A percentile compares a stretch with the other conserved stretches of the same genome.
phyloP scores from a whole-genome alignment of 2,888 invertebrate genomes.

The Odontothrips loti region DNA sequence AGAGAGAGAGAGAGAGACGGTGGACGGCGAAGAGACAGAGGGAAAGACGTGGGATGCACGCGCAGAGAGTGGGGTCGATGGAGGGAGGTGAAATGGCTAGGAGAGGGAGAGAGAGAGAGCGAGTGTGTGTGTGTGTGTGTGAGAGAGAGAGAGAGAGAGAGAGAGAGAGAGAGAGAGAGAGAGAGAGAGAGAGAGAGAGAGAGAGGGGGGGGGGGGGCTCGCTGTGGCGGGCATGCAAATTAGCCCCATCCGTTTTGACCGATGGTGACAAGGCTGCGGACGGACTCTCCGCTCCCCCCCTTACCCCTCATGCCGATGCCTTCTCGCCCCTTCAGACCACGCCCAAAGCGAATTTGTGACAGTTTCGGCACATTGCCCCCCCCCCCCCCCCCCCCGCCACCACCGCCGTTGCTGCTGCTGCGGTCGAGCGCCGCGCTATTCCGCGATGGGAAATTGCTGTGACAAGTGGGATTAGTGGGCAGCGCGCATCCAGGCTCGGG shows the following conservation, averaged over 20 bases:
- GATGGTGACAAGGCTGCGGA: constrained; percentile 13
- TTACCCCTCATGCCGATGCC: background rate
- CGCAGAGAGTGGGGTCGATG: background rate
- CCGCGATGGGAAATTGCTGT: background rate
- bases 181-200: background rate
- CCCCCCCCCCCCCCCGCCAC: background rate
- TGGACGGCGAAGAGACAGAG: background rate
- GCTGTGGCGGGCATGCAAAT: constrained; percentile 9
- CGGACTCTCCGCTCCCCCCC: background rate
- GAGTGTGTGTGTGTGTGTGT: too few relatives aligned
- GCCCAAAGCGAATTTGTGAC: background rate
- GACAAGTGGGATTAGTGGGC: background rate
- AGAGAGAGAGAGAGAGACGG: background rate
- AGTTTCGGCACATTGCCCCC: background rate
- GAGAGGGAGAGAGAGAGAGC: background rate
- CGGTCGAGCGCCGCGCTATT: background rate
- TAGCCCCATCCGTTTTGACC: constrained; percentile 22
- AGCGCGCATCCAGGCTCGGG: too few relatives aligned
- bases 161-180: background rate
- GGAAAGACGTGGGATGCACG: background rate
- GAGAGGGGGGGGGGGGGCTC: background rate
- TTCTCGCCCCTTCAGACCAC: background rate
- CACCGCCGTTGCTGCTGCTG: too few relatives aligned
- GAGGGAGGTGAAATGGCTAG: background rate
- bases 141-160: background rate